Evolutionary conservation across 2,113 vertebrate species (phyloP).

Genomic region (Cnemophilus loriae): DNA sequence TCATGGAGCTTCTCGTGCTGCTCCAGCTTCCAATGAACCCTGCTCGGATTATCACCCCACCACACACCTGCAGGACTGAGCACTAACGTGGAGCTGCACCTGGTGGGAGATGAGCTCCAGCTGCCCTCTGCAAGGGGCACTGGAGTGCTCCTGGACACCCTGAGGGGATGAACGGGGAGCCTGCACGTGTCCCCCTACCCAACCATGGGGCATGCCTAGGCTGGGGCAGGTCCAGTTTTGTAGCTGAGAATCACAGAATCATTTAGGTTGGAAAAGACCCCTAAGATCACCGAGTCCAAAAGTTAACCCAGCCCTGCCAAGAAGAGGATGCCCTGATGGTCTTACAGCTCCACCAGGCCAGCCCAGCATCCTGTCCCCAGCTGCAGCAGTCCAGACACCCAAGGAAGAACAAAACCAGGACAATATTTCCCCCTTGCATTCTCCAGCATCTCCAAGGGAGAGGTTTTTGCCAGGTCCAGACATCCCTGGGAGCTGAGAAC

Average conservation of each 20-base stretch:
- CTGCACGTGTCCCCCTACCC: fast-evolving
- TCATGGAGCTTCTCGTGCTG: not conserved
- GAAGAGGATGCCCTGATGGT: not conserved
- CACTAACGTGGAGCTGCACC: fast-evolving
- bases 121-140: not conserved
- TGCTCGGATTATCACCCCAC: fast-evolving
- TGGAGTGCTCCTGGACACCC: not conserved
- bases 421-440: not conserved
- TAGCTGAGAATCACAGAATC: not conserved
- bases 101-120: not conserved
- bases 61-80: not conserved
- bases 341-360: not conserved
- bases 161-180: not conserved
- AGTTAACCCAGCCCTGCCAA: not conserved
- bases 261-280: not conserved
- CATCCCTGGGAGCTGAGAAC: fast-evolving
- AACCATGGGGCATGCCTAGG: not conserved
- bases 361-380: not conserved
- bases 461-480: not conserved
- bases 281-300: not conserved
- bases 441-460: not conserved
- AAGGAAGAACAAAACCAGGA: not conserved
- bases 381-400: not conserved
- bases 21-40: not conserved
- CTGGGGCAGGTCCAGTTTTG: not conserved